Conservation (phyloP, 2,113 vertebrate species). For the Okapia johnstoni region DNA sequence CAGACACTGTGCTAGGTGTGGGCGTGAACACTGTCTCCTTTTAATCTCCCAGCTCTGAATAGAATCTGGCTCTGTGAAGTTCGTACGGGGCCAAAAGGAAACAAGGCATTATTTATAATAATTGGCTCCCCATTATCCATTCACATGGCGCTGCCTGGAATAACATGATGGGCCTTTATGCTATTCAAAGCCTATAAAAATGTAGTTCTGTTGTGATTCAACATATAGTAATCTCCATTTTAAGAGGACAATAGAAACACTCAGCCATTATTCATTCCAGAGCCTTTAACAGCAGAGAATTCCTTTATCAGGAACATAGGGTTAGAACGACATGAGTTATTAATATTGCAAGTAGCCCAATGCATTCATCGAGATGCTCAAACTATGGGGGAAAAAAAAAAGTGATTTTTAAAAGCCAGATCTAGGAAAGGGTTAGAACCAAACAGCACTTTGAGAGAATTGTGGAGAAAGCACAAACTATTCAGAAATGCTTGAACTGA, state of each 20-base stretch:
- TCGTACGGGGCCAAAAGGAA: constrained; percentile 58
- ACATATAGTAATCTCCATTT: constrained; percentile 62
- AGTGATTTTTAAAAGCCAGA: constrained; percentile 5
- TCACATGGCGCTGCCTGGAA: constrained; percentile 58
- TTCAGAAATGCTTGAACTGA: neutral
- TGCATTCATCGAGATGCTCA: constrained; percentile 15
- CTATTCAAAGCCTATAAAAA: constrained; percentile 65
- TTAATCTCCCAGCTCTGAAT: constrained; percentile 37
- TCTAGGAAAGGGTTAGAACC: neutral
- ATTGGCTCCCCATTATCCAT: constrained; percentile 71
- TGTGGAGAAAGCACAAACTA: neutral
- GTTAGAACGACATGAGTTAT: constrained; percentile 55
- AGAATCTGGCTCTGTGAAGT: constrained; percentile 55
- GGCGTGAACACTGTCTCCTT: neutral
- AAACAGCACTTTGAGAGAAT: neutral
- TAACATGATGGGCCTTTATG: constrained; percentile 48
- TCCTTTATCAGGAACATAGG: constrained; percentile 63
- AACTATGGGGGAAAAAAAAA: neutral
- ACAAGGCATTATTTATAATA: constrained; percentile 75
- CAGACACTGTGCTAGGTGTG: constrained; percentile 12
- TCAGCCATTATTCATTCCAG: constrained; percentile 51
- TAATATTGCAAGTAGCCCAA: constrained; percentile 51
- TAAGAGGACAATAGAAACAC: constrained; percentile 66
- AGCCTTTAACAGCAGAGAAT: constrained; percentile 38
- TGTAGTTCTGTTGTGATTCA: constrained; percentile 62